phyloP scores from a whole-genome alignment of 2,113 vertebrate species.

The Chionodraco myersi region DNA sequence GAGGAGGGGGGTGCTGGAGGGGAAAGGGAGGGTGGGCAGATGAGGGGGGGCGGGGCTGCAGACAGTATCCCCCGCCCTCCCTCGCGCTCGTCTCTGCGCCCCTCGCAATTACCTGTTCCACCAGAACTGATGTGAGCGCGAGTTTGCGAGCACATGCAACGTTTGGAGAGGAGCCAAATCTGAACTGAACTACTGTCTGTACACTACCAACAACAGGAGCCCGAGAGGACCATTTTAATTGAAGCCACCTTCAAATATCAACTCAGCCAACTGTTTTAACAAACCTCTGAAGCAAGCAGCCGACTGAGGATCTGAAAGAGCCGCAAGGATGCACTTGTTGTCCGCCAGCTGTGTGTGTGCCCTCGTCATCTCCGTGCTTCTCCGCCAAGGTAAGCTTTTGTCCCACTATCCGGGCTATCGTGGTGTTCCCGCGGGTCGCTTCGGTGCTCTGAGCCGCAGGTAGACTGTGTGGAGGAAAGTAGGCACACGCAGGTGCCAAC shows the following conservation, averaged over 20 bases:
- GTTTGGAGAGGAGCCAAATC: conserved; percentile 39
- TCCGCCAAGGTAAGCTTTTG: conserved; percentile 72
- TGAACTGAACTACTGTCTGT: conserved; percentile 27
- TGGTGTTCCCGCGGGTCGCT: background rate
- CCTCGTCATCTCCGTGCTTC: conserved; percentile 59
- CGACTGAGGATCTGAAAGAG: conserved; percentile 53
- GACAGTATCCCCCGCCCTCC: conserved; percentile 50
- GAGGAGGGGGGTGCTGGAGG: conserved; percentile 1
- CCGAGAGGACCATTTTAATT: conserved; percentile 38
- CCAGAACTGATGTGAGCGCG: conserved; percentile 60
- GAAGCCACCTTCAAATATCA: background rate
- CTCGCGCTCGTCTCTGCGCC: conserved; percentile 47
- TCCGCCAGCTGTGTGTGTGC: conserved; percentile 62
- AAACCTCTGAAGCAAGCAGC: conserved; percentile 20
- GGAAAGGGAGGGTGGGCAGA: background rate
- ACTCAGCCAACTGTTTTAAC: conserved; percentile 35
- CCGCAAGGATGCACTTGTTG: conserved; percentile 81
- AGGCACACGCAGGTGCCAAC: conserved; percentile 44
- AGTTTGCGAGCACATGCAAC: conserved; percentile 66
- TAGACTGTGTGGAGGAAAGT: background rate
- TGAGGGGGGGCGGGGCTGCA: conserved; percentile 59
- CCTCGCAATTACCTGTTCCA: conserved; percentile 75
- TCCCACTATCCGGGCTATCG: background rate
- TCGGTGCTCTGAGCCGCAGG: conserved; percentile 11
- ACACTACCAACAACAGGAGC: background rate